Evolutionary conservation across 2,797 vertebrate genomes (phyloP), one percentile per base, ranked within the genome.

Genomic region (Centroberyx gerrardi): DNA sequence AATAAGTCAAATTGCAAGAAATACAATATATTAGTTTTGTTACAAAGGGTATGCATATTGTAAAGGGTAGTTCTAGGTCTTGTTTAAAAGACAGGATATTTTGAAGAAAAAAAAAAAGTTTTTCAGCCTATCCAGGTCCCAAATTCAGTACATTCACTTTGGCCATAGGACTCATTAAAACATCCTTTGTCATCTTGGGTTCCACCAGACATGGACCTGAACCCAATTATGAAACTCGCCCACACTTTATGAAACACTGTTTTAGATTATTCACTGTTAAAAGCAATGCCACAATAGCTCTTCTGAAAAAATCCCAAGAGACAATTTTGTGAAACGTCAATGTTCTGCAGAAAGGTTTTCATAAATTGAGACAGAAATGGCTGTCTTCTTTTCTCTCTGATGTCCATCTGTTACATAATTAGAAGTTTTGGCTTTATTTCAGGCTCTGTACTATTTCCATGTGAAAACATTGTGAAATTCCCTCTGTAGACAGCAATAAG

Each of bases 371-470:
- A 72, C 36, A 53, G 28, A 36, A 36, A 36, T 36, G 4, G 8
- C 33, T 36, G 33, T 4, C 4, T 4, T 40, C 31, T 40, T 40
- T 40, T 40, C 9, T 40, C 8, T 40, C 7, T 40, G 8, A 40
- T 40, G 38, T 40, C 9, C 38, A 10, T 9, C 5, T 40, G 7
- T 40, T 40, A 40, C 38, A 10, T 40, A 40, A 40, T 40, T 8
- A 8, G 8, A 40, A 40, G 38, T 40, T 40, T 40, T 40, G 38
- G 38, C 38, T 40, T 40, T 7, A 40, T 40, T 40, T 40, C 38
- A 40, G 38, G 28, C 65, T 82, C 80, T 87, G 74, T 81, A 72
- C 62, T 65, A 13, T 27, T 64, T 67, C 33, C 64, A 62, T 70
- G 62, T 77, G 46, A 80, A 80, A 76, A 78, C 8, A 62, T 63